phyloP scores from a whole-genome alignment of 1,140 invertebrate genomes.

The Platorchestia sp. region DNA sequence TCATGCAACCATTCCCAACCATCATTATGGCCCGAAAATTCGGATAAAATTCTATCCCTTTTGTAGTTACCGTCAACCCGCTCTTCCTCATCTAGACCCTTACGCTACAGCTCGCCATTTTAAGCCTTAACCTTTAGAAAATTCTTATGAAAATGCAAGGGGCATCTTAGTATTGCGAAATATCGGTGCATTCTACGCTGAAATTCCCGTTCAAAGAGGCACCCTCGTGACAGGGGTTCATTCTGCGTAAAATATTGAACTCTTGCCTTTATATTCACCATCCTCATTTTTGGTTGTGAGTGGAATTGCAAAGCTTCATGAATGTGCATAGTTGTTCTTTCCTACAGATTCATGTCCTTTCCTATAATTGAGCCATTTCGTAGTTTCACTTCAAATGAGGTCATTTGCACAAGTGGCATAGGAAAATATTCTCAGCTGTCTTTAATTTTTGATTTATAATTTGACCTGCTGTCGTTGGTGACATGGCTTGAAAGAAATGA shows the following conservation, averaged over 20 bases:
- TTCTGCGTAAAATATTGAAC: neutral
- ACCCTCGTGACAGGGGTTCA: neutral
- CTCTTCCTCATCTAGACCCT: neutral
- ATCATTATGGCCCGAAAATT: neutral
- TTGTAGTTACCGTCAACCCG: neutral
- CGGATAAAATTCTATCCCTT: constrained; percentile 6
- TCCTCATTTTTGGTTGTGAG: neutral
- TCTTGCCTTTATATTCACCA: neutral
- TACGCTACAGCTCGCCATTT: neutral
- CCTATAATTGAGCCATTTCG: neutral
- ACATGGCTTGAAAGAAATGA: too few relatives aligned
- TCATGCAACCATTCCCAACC: neutral
- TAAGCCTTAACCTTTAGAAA: neutral
- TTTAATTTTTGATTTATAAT: too few relatives aligned
- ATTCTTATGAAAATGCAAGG: neutral
- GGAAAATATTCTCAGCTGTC: too few relatives aligned
- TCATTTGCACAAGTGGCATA: too few relatives aligned
- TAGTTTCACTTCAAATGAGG: too few relatives aligned
- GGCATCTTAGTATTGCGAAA: neutral
- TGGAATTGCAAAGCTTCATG: neutral
- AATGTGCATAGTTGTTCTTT: neutral
- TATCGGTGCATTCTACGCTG: neutral
- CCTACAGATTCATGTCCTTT: neutral
- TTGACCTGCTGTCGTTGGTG: too few relatives aligned
- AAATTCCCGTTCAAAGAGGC: neutral